Evolutionary conservation across 1,140 invertebrate species (phyloP), one percentile per base, ranked within the genome.

Genomic region (Drosophila seguyi): DNA sequence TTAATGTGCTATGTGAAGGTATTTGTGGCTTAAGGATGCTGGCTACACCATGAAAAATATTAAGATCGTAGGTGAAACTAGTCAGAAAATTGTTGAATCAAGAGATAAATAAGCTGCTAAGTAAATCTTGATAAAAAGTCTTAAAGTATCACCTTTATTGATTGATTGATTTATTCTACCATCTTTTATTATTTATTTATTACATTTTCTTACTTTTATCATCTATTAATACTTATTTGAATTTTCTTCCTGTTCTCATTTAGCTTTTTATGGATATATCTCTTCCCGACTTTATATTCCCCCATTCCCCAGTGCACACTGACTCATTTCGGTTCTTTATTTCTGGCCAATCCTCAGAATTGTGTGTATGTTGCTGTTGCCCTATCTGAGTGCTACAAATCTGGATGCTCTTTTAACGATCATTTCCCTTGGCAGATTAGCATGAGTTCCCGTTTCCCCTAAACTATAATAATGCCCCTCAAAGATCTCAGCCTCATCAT

Each of bases 381-480:
- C 14, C 25, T 39, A 58, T 63, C 52, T 58, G 52, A 58, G 25
- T 58, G 36, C 16, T 63, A 16, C 31, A 22, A 61, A 61, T 61
- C 59, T 47, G 4, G 20, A 50, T 44, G 61, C 16, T 52, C 44
- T 34, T 50, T 65, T 67, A 66, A 52, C 61, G 45, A 68, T 56
- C 63, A 56, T 55, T 68, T 69, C 67, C 67, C 68, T 38, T 29
- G 22, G 27, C 14, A 68, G 66, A 68, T 69, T 67, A 67, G 44
- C 65, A 50, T 65, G 36, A 48, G 44, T 41, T 66, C 27, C 60
- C 57, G 39, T 53, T 60, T 45, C 58, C 58, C 52, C 16, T 10
- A 59, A 56, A 44, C 76, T 56, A 59, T 31, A 67, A 61, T 60
- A 55, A 55, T 41, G 50, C 56, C 61, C 16, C 27, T 60, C 55